phyloP scores from a whole-genome alignment of 2,113 vertebrate species.

The Aspidoscelis tigris region DNA sequence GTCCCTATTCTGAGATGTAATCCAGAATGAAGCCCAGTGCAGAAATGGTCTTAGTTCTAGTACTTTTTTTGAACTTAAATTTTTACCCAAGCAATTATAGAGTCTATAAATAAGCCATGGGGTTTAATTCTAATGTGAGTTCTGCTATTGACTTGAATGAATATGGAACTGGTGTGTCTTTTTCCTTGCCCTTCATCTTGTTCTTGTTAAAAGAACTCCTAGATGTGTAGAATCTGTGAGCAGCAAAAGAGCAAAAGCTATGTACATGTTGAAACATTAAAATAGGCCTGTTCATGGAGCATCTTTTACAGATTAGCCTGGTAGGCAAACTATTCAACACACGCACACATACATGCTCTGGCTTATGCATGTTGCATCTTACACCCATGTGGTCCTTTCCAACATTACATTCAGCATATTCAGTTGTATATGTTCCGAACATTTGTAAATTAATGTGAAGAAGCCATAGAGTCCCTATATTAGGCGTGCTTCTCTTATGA shows the following conservation, averaged over 20 bases:
- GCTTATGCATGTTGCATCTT: not conserved
- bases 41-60: slow-evolving; percentile 36
- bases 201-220: not conserved
- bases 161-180: slow-evolving; percentile 5
- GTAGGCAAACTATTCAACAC: not conserved
- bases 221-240: not conserved
- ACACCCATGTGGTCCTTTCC: not conserved
- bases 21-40: not conserved
- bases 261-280: not conserved
- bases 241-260: not conserved
- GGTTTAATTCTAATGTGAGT: slow-evolving; percentile 46
- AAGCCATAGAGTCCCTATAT: not conserved
- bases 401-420: not conserved
- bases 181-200: not conserved
- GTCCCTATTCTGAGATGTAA: too few species aligned
- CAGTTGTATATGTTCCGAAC: too few species aligned
- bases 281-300: not conserved
- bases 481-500: not conserved
- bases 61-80: slow-evolving; percentile 29
- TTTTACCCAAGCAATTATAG: slow-evolving; percentile 51
- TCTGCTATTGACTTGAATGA: slow-evolving; percentile 30
- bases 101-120: slow-evolving; percentile 32
- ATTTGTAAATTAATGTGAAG: not conserved
- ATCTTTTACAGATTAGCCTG: not conserved
- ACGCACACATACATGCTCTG: not conserved